Evolutionary conservation across 2,888 invertebrate species (phyloP), one percentile per base, ranked within the genome.

Genomic region (Ectobius pallidus): DNA sequence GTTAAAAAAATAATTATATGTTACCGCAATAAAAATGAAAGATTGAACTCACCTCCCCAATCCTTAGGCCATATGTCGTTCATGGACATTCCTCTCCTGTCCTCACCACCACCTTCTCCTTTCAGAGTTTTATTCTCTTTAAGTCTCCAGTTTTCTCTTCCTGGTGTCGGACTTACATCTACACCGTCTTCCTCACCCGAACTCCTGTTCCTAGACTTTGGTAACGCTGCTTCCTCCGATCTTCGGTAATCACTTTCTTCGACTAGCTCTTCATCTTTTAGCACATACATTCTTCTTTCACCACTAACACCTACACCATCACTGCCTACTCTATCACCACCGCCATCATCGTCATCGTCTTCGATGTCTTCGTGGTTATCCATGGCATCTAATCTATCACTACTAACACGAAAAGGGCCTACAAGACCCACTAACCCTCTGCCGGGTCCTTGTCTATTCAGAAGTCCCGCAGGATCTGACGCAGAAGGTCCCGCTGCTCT

Each of bases 331-430:
- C 30, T 58, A 6, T 2, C 16, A 3, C 25, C 14, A 25, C 30
- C 44, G 2, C 9, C 65, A 6, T 39, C 44, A 4, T 42, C 65
- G 0, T 72, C 67, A 0, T 72, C 76, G 3, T 76, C 71, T 2
- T n/a, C 62, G n/a, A 11, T 14, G 11, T 1, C 44, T 6, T 55
- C 73, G 16, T 77, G 76, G 42, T 39, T 16, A 1, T 18, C 42
- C 77, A 77, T 22, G 72, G 75, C 0, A 78, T 78, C 61, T 79
- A 79, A 4, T 80, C 76, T 18, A 76, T 75, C 27, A 79, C 79
- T 30, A 78, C 79, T 79, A 9, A 79, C 77, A 3, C 80, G 74
- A 46, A 81, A 81, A 0, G 82, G 81, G 0, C 80, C 81, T 0
- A 81, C 81, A 46, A 82, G 77, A 1, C 81, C 82, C 9, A 81